Conservation (phyloP, 2,113 vertebrate species). For the Bombycilla garrulus region DNA sequence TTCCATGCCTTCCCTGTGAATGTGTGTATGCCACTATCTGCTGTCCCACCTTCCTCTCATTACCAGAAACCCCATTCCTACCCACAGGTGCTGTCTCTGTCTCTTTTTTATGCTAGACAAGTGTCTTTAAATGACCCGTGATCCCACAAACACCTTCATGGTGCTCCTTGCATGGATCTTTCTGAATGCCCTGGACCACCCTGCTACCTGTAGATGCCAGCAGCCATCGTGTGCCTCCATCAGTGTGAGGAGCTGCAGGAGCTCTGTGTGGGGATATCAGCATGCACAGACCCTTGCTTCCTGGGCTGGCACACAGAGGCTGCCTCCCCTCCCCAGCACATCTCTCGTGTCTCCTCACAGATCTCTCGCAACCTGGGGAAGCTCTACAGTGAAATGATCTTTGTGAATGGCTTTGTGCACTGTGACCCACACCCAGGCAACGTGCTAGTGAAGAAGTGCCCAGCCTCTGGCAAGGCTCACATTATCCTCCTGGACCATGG, state of each 20-base stretch:
- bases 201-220: not conserved
- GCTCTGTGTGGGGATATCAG: not conserved
- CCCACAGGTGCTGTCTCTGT: not conserved
- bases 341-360: conserved; percentile 66
- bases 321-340: not conserved
- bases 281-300: not conserved
- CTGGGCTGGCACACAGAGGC: fast-evolving
- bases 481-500: conserved; percentile 93
- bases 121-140: not conserved
- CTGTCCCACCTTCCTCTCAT: not conserved
- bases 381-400: conserved; percentile 98
- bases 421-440: conserved; percentile 97
- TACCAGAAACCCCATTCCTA: not conserved
- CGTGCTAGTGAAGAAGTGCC: conserved; percentile 85
- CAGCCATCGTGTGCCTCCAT: not conserved
- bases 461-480: conserved; percentile 78
- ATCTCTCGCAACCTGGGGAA: conserved; percentile 90
- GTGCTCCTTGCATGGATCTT: not conserved
- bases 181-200: not conserved
- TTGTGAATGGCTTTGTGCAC: conserved; percentile 95
- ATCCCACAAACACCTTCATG: not conserved
- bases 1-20: not conserved
- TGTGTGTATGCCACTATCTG: not conserved
- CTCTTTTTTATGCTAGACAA: not conserved
- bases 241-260: not conserved